Conservation (phyloP, 1,140 invertebrate species). For the Ladona fulva region DNA sequence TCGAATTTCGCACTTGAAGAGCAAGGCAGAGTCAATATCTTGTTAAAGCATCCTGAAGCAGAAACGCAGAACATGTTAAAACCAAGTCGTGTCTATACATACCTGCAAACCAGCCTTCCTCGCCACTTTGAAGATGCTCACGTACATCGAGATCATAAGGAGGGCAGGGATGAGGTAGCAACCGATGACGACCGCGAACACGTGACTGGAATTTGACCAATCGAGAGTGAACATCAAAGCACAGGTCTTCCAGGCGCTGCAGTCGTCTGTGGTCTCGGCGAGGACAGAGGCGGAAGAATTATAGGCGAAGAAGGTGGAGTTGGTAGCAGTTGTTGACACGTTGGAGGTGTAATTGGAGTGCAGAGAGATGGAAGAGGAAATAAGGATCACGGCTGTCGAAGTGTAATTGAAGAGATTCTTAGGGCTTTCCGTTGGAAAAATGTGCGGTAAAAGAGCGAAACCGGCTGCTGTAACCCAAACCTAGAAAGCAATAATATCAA, state of each 20-base stretch:
- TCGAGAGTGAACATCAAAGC: not conserved
- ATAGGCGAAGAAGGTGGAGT: not conserved
- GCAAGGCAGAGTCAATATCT: too few relatives aligned
- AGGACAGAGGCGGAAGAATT: not conserved
- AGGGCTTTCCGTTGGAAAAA: not conserved
- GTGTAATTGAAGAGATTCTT: not conserved
- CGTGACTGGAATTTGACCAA: not conserved
- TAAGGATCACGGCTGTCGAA: not conserved
- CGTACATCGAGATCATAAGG: constrained; percentile 3
- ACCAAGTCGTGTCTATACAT: not conserved
- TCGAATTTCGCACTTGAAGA: too few relatives aligned
- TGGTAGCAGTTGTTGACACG: not conserved
- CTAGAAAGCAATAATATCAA: not conserved
- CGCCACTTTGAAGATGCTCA: constrained; percentile 8
- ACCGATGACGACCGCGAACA: not conserved
- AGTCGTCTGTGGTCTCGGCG: not conserved
- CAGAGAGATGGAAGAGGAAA: not conserved
- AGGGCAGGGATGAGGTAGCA: not conserved
- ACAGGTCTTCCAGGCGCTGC: not conserved
- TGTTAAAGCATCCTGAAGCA: too few relatives aligned
- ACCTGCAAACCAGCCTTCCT: not conserved
- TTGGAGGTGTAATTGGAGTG: not conserved
- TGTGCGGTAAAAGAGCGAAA: not conserved
- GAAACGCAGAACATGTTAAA: too few relatives aligned
- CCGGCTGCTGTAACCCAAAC: not conserved